Evolutionary conservation across 2,888 invertebrate genomes (phyloP).

Genomic region (Metellina segmentata): DNA sequence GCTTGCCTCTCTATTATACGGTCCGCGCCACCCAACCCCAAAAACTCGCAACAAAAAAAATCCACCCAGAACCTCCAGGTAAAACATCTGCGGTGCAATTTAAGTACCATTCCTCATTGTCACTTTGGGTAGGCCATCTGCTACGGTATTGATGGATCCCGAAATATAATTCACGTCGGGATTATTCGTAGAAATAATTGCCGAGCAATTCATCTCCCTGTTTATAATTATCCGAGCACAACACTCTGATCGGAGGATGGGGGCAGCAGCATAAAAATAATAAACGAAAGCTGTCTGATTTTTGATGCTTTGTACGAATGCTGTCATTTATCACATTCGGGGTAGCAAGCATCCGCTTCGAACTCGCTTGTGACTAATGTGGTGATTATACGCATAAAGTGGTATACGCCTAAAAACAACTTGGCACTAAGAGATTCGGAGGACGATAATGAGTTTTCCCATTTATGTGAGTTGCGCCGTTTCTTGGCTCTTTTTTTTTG

Average conservation of each 20-base stretch:
- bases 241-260: not conserved
- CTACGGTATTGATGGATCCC: slow-evolving; percentile 72
- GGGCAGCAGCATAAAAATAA: slow-evolving; percentile 6
- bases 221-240: slow-evolving; percentile 74
- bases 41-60: not conserved
- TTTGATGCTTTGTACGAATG: slow-evolving; percentile 64
- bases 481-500: not conserved
- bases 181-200: slow-evolving; percentile 75
- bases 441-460: slow-evolving; percentile 62
- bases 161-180: slow-evolving; percentile 70
- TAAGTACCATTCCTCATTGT: slow-evolving; percentile 74
- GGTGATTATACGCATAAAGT: slow-evolving; percentile 66
- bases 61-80: slow-evolving; percentile 37
- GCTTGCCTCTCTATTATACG: slow-evolving; percentile 67
- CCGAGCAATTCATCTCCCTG: slow-evolving; percentile 69
- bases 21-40: slow-evolving; percentile 46
- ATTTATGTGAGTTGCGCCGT: slow-evolving; percentile 5
- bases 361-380: slow-evolving; percentile 70
- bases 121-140: slow-evolving; percentile 68
- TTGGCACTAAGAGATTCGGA: slow-evolving; percentile 33
- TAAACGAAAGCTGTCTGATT: slow-evolving; percentile 55
- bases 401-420: slow-evolving; percentile 71
- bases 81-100: slow-evolving; percentile 74
- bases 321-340: slow-evolving; percentile 64
- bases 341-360: slow-evolving; percentile 54